Evolutionary conservation across 2,113 vertebrate genomes (phyloP), one percentile per base, ranked within the genome.

Genomic region (Lichenostomus cassidix): DNA sequence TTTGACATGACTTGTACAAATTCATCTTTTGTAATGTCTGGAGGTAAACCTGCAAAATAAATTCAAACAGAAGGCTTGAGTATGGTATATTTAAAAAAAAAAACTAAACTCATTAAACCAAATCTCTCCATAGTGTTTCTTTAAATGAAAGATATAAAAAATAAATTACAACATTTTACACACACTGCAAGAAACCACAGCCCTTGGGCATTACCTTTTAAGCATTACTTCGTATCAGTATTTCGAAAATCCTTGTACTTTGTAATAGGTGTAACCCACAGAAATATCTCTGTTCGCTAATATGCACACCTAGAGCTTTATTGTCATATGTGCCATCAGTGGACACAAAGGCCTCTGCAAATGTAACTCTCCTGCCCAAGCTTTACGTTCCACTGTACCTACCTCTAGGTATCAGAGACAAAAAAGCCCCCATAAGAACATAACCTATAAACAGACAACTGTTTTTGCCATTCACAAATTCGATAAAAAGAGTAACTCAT

Each of bases 1-100:
- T 99, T 99, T 20, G 99, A 99, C 99, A 99, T 99, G 29, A 99
- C 62, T 78, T 99, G 98, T 15, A 97, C 94, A 98, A 99, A 99
- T 96, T 99, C 99, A 29, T 99, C 99, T 23, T 97, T 96, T 19
- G 98, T 99, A 94, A 99, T 98, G 79, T 99, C 99, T 80, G 98
- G 99, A 79, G 99, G 99, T 74, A 99, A 98, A 94, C 99, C 99
- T 99, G 50, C 49, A 95, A 95, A 80, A 91, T 75, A 67, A 80
- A 85, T 83, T 52, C 11, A 87, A 92, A 59, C 12, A 50, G 9
- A 87, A 64, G 21, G 35, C 12, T 47, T 58, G 15, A 31, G 24
- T 25, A 50, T 3, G n/a, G 24, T 52, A 23, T 22, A 22, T 27
- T 25, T 33, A 23, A 9, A 3, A 37, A 68, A 58, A 55, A 62